A percentile compares a stretch with the other conserved stretches of the same genome.
Evolutionary conservation across 35 echinoderm and acorn worm species (phyloP).

Genomic region (Lytechinus pictus): DNA sequence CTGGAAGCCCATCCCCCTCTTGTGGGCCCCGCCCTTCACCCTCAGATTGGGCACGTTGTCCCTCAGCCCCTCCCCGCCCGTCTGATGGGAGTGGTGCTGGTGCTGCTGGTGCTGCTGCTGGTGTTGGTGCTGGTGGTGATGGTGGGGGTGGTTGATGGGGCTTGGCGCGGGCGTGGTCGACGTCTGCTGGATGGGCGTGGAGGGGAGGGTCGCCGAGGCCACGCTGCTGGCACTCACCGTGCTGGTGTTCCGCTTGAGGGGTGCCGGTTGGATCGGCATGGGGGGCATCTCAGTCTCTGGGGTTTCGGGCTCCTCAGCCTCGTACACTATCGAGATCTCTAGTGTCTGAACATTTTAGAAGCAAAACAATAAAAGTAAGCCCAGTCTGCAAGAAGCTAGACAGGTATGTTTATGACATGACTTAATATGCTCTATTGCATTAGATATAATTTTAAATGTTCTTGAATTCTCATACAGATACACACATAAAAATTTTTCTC

Average conservation of each 20-base stretch:
- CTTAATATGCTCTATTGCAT: background rate
- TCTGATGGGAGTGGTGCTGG: conserved; percentile 26
- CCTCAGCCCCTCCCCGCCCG: conserved; percentile 73
- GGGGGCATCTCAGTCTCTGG: conserved; percentile 85
- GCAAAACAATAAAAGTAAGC: background rate
- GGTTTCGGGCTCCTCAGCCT: conserved; percentile 88
- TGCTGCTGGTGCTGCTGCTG: background rate
- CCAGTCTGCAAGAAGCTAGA: background rate
- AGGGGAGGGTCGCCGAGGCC: conserved; percentile 64
- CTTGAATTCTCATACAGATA: background rate
- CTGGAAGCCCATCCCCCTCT: conserved; percentile 77
- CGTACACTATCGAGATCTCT: conserved; percentile 93
- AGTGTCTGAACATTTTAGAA: conserved; percentile 60
- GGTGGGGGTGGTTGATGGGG: conserved; percentile 43
- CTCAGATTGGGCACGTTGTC: conserved; percentile 94
- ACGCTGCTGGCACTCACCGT: conserved; percentile 78
- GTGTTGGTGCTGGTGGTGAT: conserved; percentile 46
- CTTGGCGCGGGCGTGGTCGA: conserved; percentile 48
- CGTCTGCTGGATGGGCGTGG: conserved; percentile 41
- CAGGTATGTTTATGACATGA: background rate
- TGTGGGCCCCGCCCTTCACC: conserved; percentile 80
- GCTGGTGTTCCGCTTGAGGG: conserved; percentile 86
- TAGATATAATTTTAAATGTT: background rate
- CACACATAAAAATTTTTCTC: too few relatives aligned
- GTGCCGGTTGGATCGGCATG: conserved; percentile 65